Evolutionary conservation across 2,888 invertebrate species (phyloP).

Genomic region (Deilephila elpenor): DNA sequence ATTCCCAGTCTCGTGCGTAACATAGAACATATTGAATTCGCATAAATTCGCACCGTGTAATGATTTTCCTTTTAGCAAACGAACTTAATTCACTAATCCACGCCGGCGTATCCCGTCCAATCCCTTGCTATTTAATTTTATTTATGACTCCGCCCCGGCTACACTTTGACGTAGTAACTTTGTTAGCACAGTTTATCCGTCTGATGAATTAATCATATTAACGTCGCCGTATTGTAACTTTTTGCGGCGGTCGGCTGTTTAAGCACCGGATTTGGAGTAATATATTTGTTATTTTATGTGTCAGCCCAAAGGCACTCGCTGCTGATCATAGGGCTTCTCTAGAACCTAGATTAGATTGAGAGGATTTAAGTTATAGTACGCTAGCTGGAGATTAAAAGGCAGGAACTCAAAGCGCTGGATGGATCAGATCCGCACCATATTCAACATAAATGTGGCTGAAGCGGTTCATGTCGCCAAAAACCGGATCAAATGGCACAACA

Average conservation of each 20-base stretch:
- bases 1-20: too few species aligned
- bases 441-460: too few species aligned
- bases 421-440: too few species aligned
- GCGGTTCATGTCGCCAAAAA: too few species aligned
- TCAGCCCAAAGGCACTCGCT: too few species aligned
- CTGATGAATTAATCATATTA: conserved; percentile 21
- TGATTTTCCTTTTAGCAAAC: not conserved
- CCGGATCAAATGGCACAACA: too few species aligned
- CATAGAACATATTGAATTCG: not conserved
- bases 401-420: too few species aligned
- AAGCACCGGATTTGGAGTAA: not conserved
- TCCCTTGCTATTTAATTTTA: conserved; percentile 8
- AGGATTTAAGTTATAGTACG: too few species aligned
- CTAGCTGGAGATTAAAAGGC: too few species aligned
- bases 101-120: not conserved
- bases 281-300: too few species aligned
- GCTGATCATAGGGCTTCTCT: too few species aligned
- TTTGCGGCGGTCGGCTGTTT: not conserved
- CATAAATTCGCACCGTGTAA: not conserved
- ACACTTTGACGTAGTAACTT: not conserved
- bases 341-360: too few species aligned
- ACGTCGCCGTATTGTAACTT: conserved; percentile 11
- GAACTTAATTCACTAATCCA: not conserved
- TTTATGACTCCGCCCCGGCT: not conserved
- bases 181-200: conserved; percentile 20